A percentile compares a stretch with the other conserved stretches of the same genome.
These are phyloP conservation scores for Sterna hirundo DNA, from an alignment of 2,113 vertebrate species.

Conservation along the genomic window DNA sequence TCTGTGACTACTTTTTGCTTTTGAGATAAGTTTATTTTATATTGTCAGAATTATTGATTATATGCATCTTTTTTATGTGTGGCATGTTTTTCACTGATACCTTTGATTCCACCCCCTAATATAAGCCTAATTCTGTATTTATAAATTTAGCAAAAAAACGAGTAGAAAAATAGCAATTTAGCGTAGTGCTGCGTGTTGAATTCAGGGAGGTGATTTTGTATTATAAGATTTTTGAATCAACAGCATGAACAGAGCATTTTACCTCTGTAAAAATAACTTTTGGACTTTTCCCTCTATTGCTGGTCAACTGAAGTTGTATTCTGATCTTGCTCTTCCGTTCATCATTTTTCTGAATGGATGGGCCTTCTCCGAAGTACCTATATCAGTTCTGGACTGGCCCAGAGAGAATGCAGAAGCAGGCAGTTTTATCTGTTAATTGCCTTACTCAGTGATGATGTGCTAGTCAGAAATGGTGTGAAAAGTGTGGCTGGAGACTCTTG, in stretches of 20 bases:
- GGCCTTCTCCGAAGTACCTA: neutral
- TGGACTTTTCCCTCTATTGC: neutral
- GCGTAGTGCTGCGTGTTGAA: neutral
- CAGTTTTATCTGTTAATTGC: neutral
- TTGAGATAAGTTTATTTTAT: neutral
- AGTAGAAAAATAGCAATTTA: neutral
- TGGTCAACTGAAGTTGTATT: neutral
- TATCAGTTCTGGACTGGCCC: neutral
- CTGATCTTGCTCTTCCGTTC: neutral
- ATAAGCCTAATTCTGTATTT: neutral
- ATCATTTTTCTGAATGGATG: neutral
- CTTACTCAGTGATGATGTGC: neutral
- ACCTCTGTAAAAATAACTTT: neutral
- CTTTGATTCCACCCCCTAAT: neutral
- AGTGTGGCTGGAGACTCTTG: neutral
- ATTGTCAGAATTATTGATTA: neutral
- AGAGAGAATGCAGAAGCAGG: accelerated
- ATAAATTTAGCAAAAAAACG: neutral
- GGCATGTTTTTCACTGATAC: neutral
- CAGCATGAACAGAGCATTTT: neutral
- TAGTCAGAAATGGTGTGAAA: neutral
- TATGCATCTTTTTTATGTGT: neutral
- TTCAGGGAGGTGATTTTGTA: neutral
- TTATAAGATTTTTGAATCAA: neutral
- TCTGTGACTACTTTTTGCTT: neutral